phyloP scores from a whole-genome alignment of 2,797 vertebrate species.

The Rhodeus uyekii region DNA sequence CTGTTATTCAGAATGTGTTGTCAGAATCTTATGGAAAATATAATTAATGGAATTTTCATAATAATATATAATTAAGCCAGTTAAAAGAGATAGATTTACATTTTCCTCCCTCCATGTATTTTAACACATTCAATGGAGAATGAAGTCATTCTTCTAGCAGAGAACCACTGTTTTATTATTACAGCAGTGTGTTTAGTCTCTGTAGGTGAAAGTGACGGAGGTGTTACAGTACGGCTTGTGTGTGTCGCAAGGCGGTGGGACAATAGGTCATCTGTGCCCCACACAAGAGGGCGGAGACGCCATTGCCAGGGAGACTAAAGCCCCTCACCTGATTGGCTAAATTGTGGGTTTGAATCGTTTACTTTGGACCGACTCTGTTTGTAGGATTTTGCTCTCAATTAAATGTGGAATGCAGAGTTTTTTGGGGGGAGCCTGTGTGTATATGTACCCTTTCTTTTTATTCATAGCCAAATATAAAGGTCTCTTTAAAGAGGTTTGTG shows the following conservation, averaged over 20 bases:
- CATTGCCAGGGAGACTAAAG: conserved; percentile 59
- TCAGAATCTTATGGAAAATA: not conserved
- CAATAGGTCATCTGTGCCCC: conserved; percentile 75
- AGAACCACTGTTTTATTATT: conserved; percentile 4
- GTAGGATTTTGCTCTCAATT: conserved; percentile 71
- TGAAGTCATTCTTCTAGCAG: not conserved
- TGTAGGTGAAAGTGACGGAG: conserved; percentile 17
- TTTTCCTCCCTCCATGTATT: conserved; percentile 5
- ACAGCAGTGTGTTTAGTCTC: conserved; percentile 30
- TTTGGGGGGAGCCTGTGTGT: conserved; percentile 57
- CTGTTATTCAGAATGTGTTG: not conserved
- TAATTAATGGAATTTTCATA: not conserved
- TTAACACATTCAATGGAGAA: not conserved
- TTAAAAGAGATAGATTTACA: not conserved
- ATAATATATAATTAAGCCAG: not conserved
- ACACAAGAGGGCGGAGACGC: conserved; percentile 63
- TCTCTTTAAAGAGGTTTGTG: conserved; percentile 13
- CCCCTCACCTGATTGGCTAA: conserved; percentile 65
- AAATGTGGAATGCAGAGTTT: conserved; percentile 75
- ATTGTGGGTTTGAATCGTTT: conserved; percentile 66
- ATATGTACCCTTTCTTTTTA: conserved; percentile 56
- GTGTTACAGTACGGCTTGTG: conserved; percentile 40
- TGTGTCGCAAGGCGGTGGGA: conserved; percentile 63
- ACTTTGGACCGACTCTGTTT: conserved; percentile 69
- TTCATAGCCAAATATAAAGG: conserved; percentile 40